Base-by-base conservation (phyloP, 1,140 invertebrate genomes). In the Drosophila mauritiana region DNA sequence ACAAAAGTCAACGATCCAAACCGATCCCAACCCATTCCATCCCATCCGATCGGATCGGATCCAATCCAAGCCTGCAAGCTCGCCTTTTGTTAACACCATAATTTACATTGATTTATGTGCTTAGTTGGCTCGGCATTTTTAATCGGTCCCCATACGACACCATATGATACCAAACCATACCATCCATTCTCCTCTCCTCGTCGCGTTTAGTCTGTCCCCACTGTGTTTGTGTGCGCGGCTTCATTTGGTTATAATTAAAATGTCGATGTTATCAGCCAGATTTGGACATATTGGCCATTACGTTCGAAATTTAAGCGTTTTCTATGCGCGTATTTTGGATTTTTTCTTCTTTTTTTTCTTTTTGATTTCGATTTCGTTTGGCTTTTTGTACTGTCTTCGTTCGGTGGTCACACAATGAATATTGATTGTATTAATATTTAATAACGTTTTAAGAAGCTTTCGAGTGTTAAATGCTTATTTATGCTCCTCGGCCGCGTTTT, bases 181-280 rank as follows among this genome's bases (percentile, higher is more conserved):
- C 17, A 8, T 15, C 22, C 51, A 31, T 27, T 7, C 51, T 22
- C 40, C 27, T 45, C 31, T 20, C 27, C 31, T 15, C 27, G n/a
- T 65, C 43, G 22, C 25, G 8, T 25, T 48, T 43, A 59, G 39
- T 46, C 31, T 56, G 51, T 63, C 48, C 13, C 27, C 59, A 34
- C 51, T 65, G 48, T 75, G 20, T n/a, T 13, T 25, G 48, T 51
- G 27, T 56, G 69, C 27, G 83, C 82, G 73, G 75, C 85, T 89
- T 90, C 85, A 89, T 90, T 89, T 89, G 85, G 85, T 90, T 90
- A 90, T 89, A 89, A 89, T 89, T 89, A 89, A 89, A 90, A 89
- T 89, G 85, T 89, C 85, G 85, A 90, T 89, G 85, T 90, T 89
- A 89, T 89, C 85, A 80, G 69, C 78, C 69, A 70, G 81, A 86